These are phyloP conservation scores for Leptoclinus maculatus DNA, from an alignment of 2,797 vertebrate genomes.

Conservation along the genomic window DNA sequence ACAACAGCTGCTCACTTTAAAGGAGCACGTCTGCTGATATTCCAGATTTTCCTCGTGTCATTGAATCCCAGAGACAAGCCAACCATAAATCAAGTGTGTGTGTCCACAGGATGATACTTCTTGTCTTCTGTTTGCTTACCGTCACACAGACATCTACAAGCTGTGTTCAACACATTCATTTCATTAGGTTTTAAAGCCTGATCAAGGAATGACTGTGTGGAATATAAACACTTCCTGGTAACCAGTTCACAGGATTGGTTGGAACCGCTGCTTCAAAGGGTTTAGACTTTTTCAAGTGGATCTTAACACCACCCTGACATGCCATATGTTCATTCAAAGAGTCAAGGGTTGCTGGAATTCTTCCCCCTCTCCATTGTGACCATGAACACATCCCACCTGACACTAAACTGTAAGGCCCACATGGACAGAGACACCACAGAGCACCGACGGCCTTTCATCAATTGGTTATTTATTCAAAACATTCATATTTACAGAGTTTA, in stretches of 20 bases:
- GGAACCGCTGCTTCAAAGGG: background rate
- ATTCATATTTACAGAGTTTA: constrained; percentile 34
- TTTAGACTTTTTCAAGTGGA: background rate
- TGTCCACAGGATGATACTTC: too few species aligned
- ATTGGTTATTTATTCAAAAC: constrained; percentile 39
- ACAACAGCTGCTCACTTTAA: too few species aligned
- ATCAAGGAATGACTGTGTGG: too few species aligned
- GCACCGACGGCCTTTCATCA: background rate
- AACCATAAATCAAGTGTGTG: too few species aligned
- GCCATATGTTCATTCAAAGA: background rate
- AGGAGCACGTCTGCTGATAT: too few species aligned
- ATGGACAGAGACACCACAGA: background rate
- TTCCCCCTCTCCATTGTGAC: background rate
- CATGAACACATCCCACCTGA: background rate
- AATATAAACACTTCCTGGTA: too few species aligned
- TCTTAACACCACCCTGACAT: background rate
- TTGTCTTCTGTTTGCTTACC: too few species aligned
- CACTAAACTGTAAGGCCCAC: background rate
- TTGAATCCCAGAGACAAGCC: too few species aligned
- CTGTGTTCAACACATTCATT: too few species aligned
- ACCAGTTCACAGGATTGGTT: background rate
- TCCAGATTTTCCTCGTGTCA: too few species aligned
- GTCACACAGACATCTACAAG: too few species aligned
- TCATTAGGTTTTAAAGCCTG: too few species aligned
- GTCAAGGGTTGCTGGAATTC: background rate